These are phyloP conservation scores for Rotaria socialis DNA, from an alignment of 2,888 invertebrate species.

Conservation along the genomic window DNA sequence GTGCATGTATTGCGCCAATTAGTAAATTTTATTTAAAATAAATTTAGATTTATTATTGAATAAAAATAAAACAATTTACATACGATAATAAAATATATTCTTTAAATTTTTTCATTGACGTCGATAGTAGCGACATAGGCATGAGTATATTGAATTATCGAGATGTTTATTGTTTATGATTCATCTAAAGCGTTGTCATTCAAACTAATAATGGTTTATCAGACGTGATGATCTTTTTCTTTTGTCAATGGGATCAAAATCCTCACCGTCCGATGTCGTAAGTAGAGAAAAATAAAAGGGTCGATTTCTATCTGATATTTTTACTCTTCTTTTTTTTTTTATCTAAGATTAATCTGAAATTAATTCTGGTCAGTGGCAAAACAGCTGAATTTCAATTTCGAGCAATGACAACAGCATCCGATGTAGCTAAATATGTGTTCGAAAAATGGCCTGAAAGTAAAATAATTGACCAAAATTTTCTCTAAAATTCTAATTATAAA, in stretches of 20 bases:
- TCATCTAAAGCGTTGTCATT: background rate
- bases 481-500: conserved; percentile 49
- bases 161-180: background rate
- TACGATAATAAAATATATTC: too few relatives aligned
- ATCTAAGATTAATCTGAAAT: conserved; percentile 88
- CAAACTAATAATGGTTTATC: background rate
- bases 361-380: conserved; percentile 97
- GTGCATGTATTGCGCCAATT: background rate
- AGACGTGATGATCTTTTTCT: background rate
- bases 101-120: too few relatives aligned
- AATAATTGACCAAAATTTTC: conserved; percentile 46
- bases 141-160: background rate
- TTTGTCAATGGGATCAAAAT: conserved; percentile 25
- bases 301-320: background rate
- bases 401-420: conserved; percentile 85
- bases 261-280: background rate
- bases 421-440: conserved; percentile 96
- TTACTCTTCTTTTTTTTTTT: conserved; percentile 52
- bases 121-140: background rate
- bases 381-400: conserved; percentile 98
- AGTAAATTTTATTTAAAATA: background rate
- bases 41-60: background rate
- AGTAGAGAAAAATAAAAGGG: background rate
- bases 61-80: background rate
- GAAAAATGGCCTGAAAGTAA: conserved; percentile 98